Conservation (phyloP, 2,888 invertebrate genomes). For the Micropterix aruncella region DNA sequence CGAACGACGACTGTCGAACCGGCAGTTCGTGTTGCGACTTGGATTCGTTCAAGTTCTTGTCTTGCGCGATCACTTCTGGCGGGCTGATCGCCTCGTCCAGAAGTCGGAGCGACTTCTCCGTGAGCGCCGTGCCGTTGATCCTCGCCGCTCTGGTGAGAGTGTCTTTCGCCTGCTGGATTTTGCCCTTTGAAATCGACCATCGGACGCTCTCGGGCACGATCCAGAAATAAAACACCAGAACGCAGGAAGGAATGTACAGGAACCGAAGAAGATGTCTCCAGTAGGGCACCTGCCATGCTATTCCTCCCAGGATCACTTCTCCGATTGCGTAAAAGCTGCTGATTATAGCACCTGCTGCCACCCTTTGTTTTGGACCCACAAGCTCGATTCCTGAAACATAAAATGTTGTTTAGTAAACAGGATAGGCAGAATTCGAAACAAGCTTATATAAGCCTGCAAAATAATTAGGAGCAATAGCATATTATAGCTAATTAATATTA, state of each 20-base stretch:
- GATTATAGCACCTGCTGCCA: conserved; percentile 55
- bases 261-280: conserved; percentile 55
- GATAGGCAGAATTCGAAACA: too few relatives aligned
- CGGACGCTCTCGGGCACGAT: conserved; percentile 58
- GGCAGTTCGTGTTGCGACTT: conserved; percentile 1
- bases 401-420: too few relatives aligned
- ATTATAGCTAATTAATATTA: too few relatives aligned
- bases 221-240: conserved; percentile 53
- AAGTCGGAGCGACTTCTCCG: conserved; percentile 27
- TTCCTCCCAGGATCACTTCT: conserved; percentile 47
- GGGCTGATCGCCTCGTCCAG: conserved; percentile 19
- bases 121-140: conserved; percentile 42
- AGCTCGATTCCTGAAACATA: conserved; percentile 53
- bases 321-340: conserved; percentile 59
- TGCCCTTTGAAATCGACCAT: conserved; percentile 55
- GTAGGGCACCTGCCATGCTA: conserved; percentile 50
- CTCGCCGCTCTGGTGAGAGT: conserved; percentile 46
- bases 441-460: too few relatives aligned
- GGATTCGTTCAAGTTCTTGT: conserved; percentile 1
- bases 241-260: conserved; percentile 50
- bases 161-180: conserved; percentile 36
- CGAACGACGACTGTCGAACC: background rate
- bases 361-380: conserved; percentile 58
- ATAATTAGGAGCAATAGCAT: too few relatives aligned
- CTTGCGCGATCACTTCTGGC: background rate